Conservation (phyloP, 2,888 invertebrate genomes). For the Spisula solida region DNA sequence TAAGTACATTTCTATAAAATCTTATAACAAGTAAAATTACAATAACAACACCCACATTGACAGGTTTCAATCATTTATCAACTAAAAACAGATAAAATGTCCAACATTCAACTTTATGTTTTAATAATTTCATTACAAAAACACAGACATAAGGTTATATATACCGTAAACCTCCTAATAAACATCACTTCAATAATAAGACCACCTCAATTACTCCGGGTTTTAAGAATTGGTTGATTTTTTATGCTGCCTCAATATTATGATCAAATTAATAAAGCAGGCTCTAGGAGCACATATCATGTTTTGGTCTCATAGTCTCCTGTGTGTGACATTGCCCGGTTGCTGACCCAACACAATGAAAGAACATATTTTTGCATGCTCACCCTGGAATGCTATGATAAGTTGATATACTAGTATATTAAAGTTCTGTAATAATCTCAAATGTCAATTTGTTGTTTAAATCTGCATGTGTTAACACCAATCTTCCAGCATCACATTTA, state of each 20-base stretch:
- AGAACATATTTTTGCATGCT: slow-evolving; percentile 97
- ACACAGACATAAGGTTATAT: background rate
- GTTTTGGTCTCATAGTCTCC: slow-evolving; percentile 95
- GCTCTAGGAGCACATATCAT: slow-evolving; percentile 98
- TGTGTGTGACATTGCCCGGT: slow-evolving; percentile 95
- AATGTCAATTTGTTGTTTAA: too few species aligned
- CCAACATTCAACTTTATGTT: background rate
- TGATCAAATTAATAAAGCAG: too few species aligned
- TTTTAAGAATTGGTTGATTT: too few species aligned
- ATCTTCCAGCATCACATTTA: too few species aligned
- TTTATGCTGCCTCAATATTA: too few species aligned
- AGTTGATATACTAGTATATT: slow-evolving; percentile 96
- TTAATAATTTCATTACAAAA: background rate
- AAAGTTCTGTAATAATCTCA: too few species aligned
- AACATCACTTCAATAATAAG: background rate
- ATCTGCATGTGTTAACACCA: too few species aligned
- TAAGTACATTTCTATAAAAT: too few species aligned
- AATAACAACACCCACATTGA: too few species aligned
- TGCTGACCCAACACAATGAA: slow-evolving; percentile 97
- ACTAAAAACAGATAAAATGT: too few species aligned
- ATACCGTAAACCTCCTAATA: background rate
- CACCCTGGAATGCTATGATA: slow-evolving; percentile 95
- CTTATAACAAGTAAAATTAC: too few species aligned
- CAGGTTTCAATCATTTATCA: too few species aligned
- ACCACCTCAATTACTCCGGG: background rate